Percentiles rank a stretch among this genome's conserved stretches.
Conservation (phyloP, 1,140 invertebrate species). For the Potamilus streckersoni region DNA sequence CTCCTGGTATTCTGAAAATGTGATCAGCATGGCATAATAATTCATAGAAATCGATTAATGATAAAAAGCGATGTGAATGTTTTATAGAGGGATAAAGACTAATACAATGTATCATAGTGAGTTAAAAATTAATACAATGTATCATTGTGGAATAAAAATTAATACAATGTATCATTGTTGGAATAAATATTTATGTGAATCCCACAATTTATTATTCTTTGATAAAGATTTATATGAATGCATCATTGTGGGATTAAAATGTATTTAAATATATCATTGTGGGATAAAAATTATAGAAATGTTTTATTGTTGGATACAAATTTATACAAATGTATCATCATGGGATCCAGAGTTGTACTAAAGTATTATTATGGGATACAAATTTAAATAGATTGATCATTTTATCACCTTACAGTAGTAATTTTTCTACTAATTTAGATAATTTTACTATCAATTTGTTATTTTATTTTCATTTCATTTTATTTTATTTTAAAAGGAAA, state of each 20-base stretch:
- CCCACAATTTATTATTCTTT: too few relatives aligned
- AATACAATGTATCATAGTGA: neutral
- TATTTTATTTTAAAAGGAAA: too few relatives aligned
- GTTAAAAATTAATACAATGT: neutral
- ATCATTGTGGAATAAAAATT: neutral
- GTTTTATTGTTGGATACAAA: too few relatives aligned
- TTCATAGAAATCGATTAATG: neutral
- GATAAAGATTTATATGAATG: neutral
- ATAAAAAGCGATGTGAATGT: neutral
- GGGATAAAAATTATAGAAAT: neutral
- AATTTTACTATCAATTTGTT: too few relatives aligned
- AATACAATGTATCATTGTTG: neutral
- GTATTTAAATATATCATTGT: neutral
- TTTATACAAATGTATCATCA: neutral
- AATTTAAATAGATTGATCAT: too few relatives aligned
- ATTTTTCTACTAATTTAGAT: too few relatives aligned
- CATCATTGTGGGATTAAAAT: neutral
- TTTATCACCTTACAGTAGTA: too few relatives aligned
- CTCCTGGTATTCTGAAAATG: conserved; percentile 46
- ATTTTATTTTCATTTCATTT: too few relatives aligned
- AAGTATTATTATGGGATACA: neutral
- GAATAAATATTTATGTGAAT: too few relatives aligned
- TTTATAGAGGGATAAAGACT: neutral
- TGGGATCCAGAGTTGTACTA: neutral
- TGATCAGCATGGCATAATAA: neutral